Evolutionary conservation across 2,888 invertebrate genomes (phyloP).

Genomic region (Euzophera pinguis): DNA sequence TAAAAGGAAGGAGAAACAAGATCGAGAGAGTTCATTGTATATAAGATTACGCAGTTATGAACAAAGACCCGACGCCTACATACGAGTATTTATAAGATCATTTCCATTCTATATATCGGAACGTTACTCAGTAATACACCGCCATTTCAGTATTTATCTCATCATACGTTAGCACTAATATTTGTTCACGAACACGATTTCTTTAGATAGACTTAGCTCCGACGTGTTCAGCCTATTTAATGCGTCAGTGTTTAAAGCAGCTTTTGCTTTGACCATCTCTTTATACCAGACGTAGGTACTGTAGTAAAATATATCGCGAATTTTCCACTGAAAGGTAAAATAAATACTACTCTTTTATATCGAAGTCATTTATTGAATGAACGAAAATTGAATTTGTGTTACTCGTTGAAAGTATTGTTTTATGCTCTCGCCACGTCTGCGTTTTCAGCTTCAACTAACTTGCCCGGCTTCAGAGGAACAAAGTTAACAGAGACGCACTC

Average conservation of each 20-base stretch:
- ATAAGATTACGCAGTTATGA: too few species aligned
- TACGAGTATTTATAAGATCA: too few species aligned
- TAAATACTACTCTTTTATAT: background rate
- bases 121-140: too few species aligned
- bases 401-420: conserved; percentile 14
- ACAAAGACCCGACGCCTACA: too few species aligned
- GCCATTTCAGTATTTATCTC: conserved; percentile 1
- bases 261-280: conserved; percentile 26
- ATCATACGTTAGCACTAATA: conserved; percentile 31
- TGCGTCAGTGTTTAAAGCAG: conserved; percentile 17
- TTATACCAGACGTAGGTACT: conserved; percentile 12
- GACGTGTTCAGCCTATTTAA: conserved; percentile 42
- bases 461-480: background rate
- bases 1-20: too few species aligned
- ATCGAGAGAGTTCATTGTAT: too few species aligned
- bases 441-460: background rate
- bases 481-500: background rate
- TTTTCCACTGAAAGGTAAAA: conserved; percentile 2
- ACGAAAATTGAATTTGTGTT: conserved; percentile 22
- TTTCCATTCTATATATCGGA: too few species aligned
- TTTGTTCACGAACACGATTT: conserved; percentile 59
- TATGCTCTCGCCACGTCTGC: background rate
- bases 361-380: conserved; percentile 8
- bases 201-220: conserved; percentile 32
- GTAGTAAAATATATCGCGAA: background rate